Base-by-base conservation (phyloP, 1,140 invertebrate genomes). In the Acromyrmex charruanus region DNA sequence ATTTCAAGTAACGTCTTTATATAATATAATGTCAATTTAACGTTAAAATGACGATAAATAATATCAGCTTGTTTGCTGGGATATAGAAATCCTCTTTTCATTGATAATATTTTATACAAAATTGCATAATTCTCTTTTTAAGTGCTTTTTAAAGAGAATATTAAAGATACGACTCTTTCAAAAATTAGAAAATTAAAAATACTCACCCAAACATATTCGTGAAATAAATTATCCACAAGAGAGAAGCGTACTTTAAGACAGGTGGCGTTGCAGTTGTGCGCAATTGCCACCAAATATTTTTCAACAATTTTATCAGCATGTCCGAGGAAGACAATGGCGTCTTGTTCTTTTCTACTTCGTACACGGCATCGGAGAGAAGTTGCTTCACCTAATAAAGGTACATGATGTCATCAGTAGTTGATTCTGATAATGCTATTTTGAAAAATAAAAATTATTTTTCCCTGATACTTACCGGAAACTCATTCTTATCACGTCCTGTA, bases 151-250 rank as follows among this genome's bases (percentile, higher is more conserved):
- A 49, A 85, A 51, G 4, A 21, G 6, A 25, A 75, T 51, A 49
- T 18, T 65, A 3, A 55, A 49, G 4, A 55, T 21, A 9, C 25
- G 12, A 72, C n/a, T 25, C 1, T 51, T 74, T 53, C 10, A n/a
- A 53, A 53, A 39, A 28, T 21, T 14, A 14, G 0, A 35, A 35
- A 66, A 66, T 35, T n/a, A 66, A 39, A 28, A 18, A 16, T 12
- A 95, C 95, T 96, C 93, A 97, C 97, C 97, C 97, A 91, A 97
- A 97, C 96, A 97, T 97, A 88, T 97, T 97, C 2, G 96, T 94
- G 88, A 97, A 97, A 93, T 96, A 97, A 3, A 97, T 96, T 25
- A 95, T 94, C 80, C 96, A 95, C 59, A 96, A 95, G 1, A 97
- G 92, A 6, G 94, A 90, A 1, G 96, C 97, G n/a, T 96, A 96